Base-by-base conservation (phyloP, 1,140 invertebrate genomes). In the Manduca sexta region DNA sequence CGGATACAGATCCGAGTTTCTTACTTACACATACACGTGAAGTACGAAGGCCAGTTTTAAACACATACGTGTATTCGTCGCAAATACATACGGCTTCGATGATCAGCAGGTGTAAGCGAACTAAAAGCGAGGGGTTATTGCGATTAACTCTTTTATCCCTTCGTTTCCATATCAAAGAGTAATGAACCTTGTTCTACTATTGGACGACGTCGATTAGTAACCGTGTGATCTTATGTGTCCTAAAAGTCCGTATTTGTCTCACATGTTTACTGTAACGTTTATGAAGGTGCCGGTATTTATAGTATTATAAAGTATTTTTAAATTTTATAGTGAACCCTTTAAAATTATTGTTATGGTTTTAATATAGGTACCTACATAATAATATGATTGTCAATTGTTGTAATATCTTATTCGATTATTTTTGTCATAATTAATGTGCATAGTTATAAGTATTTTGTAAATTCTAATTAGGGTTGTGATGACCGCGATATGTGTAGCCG, bases 91-190 rank as follows among this genome's bases (percentile, higher is more conserved):
- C 72, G 79, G 78, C 82, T 85, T 83, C 79, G 71, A 80, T 81
- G 73, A 80, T 85, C 82, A 83, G 82, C 82, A 85, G 82, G 82
- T 85, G 79, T 68, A 80, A 82, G 82, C 74, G 71, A 80, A 75
- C 60, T 79, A 72, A 75, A 68, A 78, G 77, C 68, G 78, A 83
- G 78, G 82, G 82, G 82, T 78, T 82, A 82, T 83, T 79, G 78
- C 79, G 79, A 83, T 85, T 82, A 82, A 83, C 79, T 83, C 78
- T 80, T 85, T 85, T 85, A 83, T 85, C 82, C 79, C 79, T 82
- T 83, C 78, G 79, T 85, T 85, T 85, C 79, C 79, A 85, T 85
- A 83, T 83, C 75, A 83, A 83, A 82, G 82, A 85, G 79, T 85
- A 85, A 83, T 85, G 82, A 85, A 85, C 82, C 79, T 85, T 83